phyloP scores from a whole-genome alignment of 2,797 vertebrate genomes.

The Discoglossus pictus region DNA sequence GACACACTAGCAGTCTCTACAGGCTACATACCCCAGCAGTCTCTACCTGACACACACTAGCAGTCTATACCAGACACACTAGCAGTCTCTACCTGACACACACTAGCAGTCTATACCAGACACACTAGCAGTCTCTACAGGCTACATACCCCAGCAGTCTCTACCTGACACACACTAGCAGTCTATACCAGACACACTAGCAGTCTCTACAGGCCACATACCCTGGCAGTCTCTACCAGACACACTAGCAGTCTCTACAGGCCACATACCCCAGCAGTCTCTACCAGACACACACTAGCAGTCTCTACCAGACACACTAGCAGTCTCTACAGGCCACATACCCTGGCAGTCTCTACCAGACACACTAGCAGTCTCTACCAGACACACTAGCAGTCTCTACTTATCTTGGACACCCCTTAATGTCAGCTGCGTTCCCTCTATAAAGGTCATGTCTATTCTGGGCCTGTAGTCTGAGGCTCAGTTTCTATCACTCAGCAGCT shows the following conservation, averaged over 20 bases:
- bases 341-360: accelerated
- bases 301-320: not conserved
- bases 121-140: too few relatives aligned
- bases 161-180: too few relatives aligned
- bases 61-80: too few relatives aligned
- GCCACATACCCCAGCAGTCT: not conserved
- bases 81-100: too few relatives aligned
- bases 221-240: not conserved
- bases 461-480: not conserved
- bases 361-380: accelerated
- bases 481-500: constrained; percentile 27
- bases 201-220: too few relatives aligned
- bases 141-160: too few relatives aligned
- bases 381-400: not conserved
- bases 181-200: too few relatives aligned
- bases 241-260: not conserved
- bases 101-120: too few relatives aligned
- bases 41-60: too few relatives aligned
- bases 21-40: too few relatives aligned
- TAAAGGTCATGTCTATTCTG: constrained; percentile 40
- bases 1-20: not conserved
- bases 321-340: not conserved
- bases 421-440: constrained; percentile 2
- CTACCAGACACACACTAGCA: not conserved
- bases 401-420: not conserved